Base-by-base conservation (phyloP, 2,888 invertebrate species). In the Automeris io region DNA sequence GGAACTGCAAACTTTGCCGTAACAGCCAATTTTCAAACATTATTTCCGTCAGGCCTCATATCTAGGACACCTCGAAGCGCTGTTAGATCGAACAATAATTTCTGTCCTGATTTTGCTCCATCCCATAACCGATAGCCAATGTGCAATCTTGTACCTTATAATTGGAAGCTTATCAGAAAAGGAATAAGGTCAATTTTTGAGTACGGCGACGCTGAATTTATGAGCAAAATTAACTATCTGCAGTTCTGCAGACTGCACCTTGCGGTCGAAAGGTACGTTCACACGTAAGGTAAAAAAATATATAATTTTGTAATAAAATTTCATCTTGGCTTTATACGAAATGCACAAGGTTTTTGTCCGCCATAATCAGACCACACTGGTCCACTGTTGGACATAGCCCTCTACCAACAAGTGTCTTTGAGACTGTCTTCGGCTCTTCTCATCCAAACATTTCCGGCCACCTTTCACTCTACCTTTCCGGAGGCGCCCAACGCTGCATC, bases 11-110 rank as follows among this genome's bases (percentile, higher is more conserved):
- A 33, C 38, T 41, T 45, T 51, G 45, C 47, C 45, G 43, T 26
- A 39, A 37, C 48, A 33, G 49, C 50, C 53, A 56, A 53, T 58
- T 55, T 43, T 36, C 37, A 34, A 35, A 23, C 39, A 51, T 61
- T 53, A 57, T 51, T 57, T 55, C 50, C 51, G 45, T 43, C 43
- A 48, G 51, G 50, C 51, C 50, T 49, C 47, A 60, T 44, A 66
- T 63, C 47, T 66, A 61, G 70, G 70, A 61, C 66, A 49, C 51
- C 53, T 50, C 55, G 61, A 51, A 57, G 54, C 50, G 50, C 55
- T 57, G 57, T 57, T 59, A 49, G 62, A 59, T 65, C 60, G 54
- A 43, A 55, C 47, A 51, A n/a, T n/a, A n/a, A 32, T 32, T 37
- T 56, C 51, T 61, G 65, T 44, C 58, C 69, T 58, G 57, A 61